Evolutionary conservation across 2,797 vertebrate species (phyloP).

Genomic region (Scolopax rusticola): DNA sequence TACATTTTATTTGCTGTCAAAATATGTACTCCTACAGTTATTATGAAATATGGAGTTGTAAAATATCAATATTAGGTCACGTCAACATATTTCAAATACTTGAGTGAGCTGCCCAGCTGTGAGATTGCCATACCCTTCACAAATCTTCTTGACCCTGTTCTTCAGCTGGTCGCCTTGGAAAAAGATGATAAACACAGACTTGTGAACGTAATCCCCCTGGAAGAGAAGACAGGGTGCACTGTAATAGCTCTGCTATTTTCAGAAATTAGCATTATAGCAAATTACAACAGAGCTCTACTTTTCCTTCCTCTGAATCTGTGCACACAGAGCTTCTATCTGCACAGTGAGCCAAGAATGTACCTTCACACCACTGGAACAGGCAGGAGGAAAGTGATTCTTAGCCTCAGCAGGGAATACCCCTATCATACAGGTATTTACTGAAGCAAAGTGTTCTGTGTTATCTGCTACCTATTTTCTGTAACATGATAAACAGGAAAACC

Average conservation of each 20-base stretch:
- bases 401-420: background rate
- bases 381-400: background rate
- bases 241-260: background rate
- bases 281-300: background rate
- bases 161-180: constrained; percentile 98
- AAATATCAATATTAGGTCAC: accelerated
- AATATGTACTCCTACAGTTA: background rate
- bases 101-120: background rate
- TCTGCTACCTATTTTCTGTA: background rate
- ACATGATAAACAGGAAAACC: background rate
- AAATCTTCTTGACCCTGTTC: constrained; percentile 97
- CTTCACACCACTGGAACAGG: background rate
- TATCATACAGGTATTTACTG: background rate
- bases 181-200: constrained; percentile 99
- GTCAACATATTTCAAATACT: background rate
- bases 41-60: background rate
- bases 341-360: background rate
- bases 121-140: constrained; percentile 87
- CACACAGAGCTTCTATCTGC: background rate
- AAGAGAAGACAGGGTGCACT: background rate
- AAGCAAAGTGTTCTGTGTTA: background rate
- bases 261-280: background rate
- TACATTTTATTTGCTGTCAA: background rate
- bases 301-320: background rate
- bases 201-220: constrained; percentile 96